These are phyloP conservation scores for Halcyon smyrnensis DNA, from an alignment of 2,797 vertebrate species.

Conservation along the genomic window DNA sequence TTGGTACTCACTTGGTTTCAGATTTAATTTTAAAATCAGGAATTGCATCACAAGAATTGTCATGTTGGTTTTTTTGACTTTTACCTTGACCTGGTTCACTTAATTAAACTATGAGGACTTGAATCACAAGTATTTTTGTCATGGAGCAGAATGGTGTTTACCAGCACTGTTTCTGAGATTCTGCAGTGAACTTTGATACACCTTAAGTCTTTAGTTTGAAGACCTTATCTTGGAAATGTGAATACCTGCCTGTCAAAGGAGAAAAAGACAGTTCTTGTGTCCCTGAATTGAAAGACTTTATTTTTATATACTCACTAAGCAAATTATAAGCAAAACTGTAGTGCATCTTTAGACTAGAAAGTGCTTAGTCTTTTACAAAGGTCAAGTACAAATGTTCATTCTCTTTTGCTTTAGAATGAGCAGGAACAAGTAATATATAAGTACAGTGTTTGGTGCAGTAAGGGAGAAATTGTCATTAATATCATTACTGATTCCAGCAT, in stretches of 20 bases:
- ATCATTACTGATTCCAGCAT: neutral
- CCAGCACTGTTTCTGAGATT: neutral
- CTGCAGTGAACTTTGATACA: neutral
- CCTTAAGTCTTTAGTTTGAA: neutral
- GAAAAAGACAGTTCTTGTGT: neutral
- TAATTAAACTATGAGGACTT: neutral
- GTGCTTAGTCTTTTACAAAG: neutral
- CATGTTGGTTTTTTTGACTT: neutral
- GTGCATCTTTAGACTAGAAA: neutral
- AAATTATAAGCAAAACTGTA: neutral
- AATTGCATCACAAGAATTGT: neutral
- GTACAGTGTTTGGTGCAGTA: neutral
- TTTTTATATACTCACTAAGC: neutral
- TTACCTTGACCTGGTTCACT: neutral
- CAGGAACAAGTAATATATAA: neutral
- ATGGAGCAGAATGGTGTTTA: neutral
- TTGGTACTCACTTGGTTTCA: neutral
- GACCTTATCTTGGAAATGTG: neutral
- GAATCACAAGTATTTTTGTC: neutral
- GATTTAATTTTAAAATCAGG: neutral
- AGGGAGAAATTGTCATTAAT: neutral
- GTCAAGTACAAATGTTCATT: neutral
- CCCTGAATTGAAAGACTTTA: neutral
- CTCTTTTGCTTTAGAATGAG: neutral
- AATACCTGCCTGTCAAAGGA: neutral